Evolutionary conservation across 2,888 invertebrate genomes (phyloP).

Genomic region (Sphinx pinastri): DNA sequence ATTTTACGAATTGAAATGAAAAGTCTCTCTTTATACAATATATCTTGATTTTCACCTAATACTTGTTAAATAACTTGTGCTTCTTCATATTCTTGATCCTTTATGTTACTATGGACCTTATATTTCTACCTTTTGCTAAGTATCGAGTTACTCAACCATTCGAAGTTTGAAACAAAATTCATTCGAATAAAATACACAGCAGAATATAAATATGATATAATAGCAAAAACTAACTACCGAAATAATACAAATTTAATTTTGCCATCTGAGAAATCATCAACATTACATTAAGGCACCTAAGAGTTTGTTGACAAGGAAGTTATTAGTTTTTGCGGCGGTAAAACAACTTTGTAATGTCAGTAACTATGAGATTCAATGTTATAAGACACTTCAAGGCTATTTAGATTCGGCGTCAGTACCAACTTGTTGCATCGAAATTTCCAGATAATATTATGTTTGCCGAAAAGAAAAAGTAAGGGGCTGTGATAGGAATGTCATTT

Average conservation of each 20-base stretch:
- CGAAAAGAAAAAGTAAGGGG: neutral
- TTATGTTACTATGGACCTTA: neutral
- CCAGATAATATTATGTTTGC: neutral
- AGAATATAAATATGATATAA: constrained; percentile 26
- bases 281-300: neutral
- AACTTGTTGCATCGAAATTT: constrained; percentile 25
- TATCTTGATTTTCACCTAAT: neutral
- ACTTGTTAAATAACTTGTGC: neutral
- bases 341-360: constrained; percentile 26
- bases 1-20: too few relatives aligned
- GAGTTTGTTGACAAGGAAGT: constrained; percentile 1
- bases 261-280: neutral
- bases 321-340: constrained; percentile 7
- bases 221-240: constrained; percentile 25
- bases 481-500: too few relatives aligned
- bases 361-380: constrained; percentile 41
- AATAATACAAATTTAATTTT: constrained; percentile 17
- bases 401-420: constrained; percentile 40
- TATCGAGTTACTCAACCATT: neutral
- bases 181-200: neutral
- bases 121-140: neutral
- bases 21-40: too few relatives aligned
- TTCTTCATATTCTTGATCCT: neutral
- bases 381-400: constrained; percentile 43
- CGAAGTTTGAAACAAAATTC: neutral